Conservation (phyloP, 2,797 vertebrate genomes). For the Lepus oiostolus region DNA sequence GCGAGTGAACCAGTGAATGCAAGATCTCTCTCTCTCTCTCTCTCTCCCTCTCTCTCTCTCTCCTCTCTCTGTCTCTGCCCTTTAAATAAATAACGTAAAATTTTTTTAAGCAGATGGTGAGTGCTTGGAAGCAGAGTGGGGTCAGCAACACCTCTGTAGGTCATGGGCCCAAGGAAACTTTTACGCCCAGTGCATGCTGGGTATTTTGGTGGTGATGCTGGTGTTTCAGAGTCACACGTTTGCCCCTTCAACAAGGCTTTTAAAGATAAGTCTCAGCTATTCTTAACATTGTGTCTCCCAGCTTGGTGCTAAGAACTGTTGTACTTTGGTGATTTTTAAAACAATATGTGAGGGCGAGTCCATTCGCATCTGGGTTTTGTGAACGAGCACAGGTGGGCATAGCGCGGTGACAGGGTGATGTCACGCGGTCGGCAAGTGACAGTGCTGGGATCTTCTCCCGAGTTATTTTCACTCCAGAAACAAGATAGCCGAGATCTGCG, state of each 20-base stretch:
- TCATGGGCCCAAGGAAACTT: background rate
- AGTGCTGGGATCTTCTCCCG: too few relatives aligned
- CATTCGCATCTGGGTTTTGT: background rate
- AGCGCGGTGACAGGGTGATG: background rate
- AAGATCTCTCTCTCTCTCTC: too few relatives aligned
- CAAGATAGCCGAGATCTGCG: background rate
- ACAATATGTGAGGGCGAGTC: background rate
- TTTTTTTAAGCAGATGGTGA: too few relatives aligned
- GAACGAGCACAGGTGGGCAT: background rate
- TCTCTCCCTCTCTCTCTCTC: too few relatives aligned
- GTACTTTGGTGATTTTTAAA: background rate
- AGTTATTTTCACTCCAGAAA: background rate
- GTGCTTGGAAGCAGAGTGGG: background rate
- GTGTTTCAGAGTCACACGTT: background rate
- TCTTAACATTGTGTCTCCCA: constrained; percentile 31
- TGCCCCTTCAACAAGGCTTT: background rate
- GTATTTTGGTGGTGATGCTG: background rate
- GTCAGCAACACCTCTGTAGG: background rate
- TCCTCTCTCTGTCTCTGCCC: too few relatives aligned
- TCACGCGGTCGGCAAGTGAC: background rate
- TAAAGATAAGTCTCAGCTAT: constrained; percentile 12
- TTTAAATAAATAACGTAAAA: too few relatives aligned
- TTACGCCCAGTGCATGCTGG: background rate
- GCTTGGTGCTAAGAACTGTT: background rate
- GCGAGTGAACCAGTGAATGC: too few relatives aligned